A percentile compares a stretch with the other conserved stretches of the same genome.
Evolutionary conservation across 2,113 vertebrate species (phyloP).

Genomic region (Columba janthina): DNA sequence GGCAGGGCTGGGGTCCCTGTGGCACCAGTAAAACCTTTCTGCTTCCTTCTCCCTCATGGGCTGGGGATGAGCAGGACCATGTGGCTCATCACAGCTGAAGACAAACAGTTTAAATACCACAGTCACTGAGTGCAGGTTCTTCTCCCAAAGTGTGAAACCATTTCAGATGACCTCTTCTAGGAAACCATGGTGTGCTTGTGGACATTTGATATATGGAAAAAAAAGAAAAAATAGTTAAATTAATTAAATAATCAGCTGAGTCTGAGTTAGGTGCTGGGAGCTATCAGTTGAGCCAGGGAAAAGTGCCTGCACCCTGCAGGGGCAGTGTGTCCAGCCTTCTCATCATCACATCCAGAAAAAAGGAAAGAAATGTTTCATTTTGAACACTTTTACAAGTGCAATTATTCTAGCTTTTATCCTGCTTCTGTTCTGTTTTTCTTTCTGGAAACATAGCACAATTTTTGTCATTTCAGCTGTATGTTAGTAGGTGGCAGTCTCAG

Average conservation of each 20-base stretch:
- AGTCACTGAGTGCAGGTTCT: not conserved
- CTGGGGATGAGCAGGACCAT: not conserved
- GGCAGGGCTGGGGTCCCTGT: too few species aligned
- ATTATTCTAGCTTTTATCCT: not conserved
- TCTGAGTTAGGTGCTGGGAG: not conserved
- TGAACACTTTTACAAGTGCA: not conserved
- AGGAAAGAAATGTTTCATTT: not conserved
- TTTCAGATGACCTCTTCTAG: not conserved
- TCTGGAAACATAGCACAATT: not conserved
- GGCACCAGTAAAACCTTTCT: not conserved
- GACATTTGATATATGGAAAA: not conserved
- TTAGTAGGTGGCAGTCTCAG: conserved; percentile 77
- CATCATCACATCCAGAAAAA: not conserved
- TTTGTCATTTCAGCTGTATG: conserved; percentile 6
- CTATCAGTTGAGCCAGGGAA: not conserved
- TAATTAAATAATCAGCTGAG: not conserved
- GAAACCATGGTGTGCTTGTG: not conserved
- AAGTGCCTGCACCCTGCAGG: not conserved
- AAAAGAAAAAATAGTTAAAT: not conserved
- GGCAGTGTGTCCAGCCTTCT: not conserved
- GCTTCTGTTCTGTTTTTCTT: not conserved
- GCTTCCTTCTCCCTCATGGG: not conserved
- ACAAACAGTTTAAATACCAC: not conserved
- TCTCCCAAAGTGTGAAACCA: not conserved
- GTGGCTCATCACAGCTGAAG: not conserved